A percentile compares a stretch with the other conserved stretches of the same genome.
These are phyloP conservation scores for Toxotes jaculatrix DNA, from an alignment of 2,113 vertebrate genomes.

Conservation along the genomic window DNA sequence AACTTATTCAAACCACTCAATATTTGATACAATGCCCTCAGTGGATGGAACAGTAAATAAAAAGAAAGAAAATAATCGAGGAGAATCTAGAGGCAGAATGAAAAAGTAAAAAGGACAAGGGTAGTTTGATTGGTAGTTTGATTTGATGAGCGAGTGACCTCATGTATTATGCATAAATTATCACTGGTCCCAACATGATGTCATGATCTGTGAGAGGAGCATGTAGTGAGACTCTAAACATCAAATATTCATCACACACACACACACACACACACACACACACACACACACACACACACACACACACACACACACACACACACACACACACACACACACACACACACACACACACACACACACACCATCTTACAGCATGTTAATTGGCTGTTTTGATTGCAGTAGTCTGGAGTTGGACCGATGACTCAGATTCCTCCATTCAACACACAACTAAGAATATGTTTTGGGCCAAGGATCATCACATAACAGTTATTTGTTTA, in stretches of 20 bases:
- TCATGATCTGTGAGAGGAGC: constrained; percentile 72
- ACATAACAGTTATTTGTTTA: background rate
- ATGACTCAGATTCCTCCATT: constrained; percentile 1
- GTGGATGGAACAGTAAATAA: background rate
- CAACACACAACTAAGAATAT: background rate
- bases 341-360: too few species aligned
- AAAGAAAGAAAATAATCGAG: background rate
- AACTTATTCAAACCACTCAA: constrained; percentile 19
- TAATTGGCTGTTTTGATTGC: constrained; percentile 49
- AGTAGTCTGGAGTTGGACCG: constrained; percentile 15
- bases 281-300: too few species aligned
- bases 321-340: background rate
- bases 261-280: background rate
- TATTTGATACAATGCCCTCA: background rate
- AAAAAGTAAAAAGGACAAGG: constrained; percentile 10
- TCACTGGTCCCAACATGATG: constrained; percentile 71
- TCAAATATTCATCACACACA: constrained; percentile 72
- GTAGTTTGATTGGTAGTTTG: constrained; percentile 36
- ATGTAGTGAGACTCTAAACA: constrained; percentile 57
- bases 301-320: background rate
- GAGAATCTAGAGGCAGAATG: background rate
- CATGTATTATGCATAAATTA: constrained; percentile 72
- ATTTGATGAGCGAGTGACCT: constrained; percentile 66
- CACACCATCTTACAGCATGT: too few species aligned
- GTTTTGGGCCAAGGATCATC: background rate